Evolutionary conservation across 2,113 vertebrate species (phyloP).

Genomic region (Myodes glareolus): DNA sequence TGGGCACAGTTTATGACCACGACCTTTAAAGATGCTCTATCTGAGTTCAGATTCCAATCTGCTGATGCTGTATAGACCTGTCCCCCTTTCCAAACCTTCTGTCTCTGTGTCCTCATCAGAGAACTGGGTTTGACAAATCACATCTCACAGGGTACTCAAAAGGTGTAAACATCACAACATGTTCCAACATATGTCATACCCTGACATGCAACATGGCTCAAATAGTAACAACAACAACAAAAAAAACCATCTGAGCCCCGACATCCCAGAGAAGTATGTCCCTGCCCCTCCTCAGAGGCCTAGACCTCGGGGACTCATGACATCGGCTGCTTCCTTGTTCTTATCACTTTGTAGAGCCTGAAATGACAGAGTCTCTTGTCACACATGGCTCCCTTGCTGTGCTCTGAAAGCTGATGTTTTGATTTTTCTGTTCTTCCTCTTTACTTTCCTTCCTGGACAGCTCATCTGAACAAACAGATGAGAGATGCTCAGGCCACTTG

Average conservation of each 20-base stretch:
- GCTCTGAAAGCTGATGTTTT: background rate
- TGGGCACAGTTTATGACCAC: background rate
- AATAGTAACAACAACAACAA: background rate
- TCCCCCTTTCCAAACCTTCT: background rate
- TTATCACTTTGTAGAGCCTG: background rate
- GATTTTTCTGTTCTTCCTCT: background rate
- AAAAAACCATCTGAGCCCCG: background rate
- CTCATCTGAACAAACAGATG: background rate
- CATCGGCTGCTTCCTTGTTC: background rate
- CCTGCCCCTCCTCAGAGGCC: background rate
- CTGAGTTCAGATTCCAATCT: background rate
- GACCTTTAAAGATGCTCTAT: background rate
- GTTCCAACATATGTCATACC: background rate
- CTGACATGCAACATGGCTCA: background rate
- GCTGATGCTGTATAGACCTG: background rate
- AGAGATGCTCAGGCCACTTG: fast-evolving
- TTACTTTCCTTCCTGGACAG: background rate
- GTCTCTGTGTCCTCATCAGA: background rate
- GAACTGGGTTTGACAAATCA: background rate
- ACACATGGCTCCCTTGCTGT: background rate
- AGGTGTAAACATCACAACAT: background rate
- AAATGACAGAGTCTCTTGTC: background rate
- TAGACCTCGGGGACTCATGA: background rate
- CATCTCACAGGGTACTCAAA: background rate
- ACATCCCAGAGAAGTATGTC: fast-evolving